These are phyloP conservation scores for Dendrophyllia cribrosa DNA, from an alignment of 64 coral and sea anemone species.

Conservation along the genomic window DNA sequence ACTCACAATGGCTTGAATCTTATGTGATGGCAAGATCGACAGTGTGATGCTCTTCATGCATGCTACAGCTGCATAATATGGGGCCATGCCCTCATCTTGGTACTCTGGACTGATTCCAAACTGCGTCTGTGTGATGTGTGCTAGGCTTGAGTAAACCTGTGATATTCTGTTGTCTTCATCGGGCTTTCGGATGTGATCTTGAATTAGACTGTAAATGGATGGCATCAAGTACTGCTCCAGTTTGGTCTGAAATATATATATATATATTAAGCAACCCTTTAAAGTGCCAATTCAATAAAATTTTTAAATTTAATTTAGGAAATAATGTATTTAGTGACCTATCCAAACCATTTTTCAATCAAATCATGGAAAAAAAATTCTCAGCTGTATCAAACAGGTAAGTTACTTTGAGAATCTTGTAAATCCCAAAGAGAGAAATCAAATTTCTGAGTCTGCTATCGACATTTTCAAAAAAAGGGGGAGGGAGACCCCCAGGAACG, in stretches of 20 bases:
- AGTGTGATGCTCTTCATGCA: conserved; percentile 70
- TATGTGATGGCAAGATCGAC: conserved; percentile 75
- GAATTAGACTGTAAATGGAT: conserved; percentile 67
- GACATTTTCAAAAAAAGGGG: too few species aligned
- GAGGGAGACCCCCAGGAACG: too few species aligned
- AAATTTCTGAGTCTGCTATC: too few species aligned
- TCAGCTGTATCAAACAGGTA: too few species aligned
- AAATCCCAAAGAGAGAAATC: too few species aligned
- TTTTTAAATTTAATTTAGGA: too few species aligned
- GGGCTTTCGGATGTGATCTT: conserved; percentile 60
- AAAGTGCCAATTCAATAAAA: too few species aligned
- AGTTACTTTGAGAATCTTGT: too few species aligned
- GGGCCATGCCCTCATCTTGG: conserved; percentile 58
- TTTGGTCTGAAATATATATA: conserved; percentile 50
- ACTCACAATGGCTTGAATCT: conserved; percentile 80
- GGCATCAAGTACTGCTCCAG: conserved; percentile 83
- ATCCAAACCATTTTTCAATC: too few species aligned
- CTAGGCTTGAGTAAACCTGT: conserved; percentile 62
- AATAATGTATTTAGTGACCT: too few species aligned
- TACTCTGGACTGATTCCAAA: conserved; percentile 72
- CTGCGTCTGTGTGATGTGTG: conserved; percentile 68
- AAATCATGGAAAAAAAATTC: too few species aligned
- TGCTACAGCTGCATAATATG: conserved; percentile 77
- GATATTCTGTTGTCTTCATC: conserved; percentile 77
- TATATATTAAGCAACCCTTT: too few species aligned